A percentile compares a stretch with the other conserved stretches of the same genome.
These are phyloP conservation scores for Pogoniulus pusillus DNA, from an alignment of 2,797 vertebrate species.

Conservation along the genomic window DNA sequence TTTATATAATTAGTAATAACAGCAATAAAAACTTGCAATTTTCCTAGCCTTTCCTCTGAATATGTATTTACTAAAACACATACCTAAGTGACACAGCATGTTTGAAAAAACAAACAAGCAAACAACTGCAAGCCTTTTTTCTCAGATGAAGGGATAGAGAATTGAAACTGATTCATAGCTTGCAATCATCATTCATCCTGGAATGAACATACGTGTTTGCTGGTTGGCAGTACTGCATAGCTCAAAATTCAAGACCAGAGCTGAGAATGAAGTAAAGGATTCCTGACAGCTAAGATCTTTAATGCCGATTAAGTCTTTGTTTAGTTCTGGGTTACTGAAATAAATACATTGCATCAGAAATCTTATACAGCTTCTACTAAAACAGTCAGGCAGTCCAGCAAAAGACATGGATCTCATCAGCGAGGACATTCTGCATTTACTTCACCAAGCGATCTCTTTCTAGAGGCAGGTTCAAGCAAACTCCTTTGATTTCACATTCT, in stretches of 20 bases:
- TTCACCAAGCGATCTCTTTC: neutral
- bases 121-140: neutral
- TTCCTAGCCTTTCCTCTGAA: neutral
- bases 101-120: neutral
- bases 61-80: neutral
- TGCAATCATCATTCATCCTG: neutral
- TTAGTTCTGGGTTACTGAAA: neutral
- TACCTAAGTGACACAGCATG: neutral
- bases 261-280: conserved; percentile 50
- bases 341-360: neutral
- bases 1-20: neutral
- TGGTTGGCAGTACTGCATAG: neutral
- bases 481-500: neutral
- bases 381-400: neutral
- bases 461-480: neutral
- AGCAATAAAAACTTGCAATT: neutral
- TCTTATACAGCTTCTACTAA: neutral
- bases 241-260: conserved; percentile 39
- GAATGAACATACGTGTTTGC: conserved; percentile 8
- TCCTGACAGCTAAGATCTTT: conserved; percentile 42
- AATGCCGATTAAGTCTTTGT: neutral
- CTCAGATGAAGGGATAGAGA: neutral
- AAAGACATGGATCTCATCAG: neutral
- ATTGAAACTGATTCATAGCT: neutral
- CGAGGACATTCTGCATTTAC: neutral